Base-by-base conservation (phyloP, 2,797 vertebrate genomes). In the Esox lucius region DNA sequence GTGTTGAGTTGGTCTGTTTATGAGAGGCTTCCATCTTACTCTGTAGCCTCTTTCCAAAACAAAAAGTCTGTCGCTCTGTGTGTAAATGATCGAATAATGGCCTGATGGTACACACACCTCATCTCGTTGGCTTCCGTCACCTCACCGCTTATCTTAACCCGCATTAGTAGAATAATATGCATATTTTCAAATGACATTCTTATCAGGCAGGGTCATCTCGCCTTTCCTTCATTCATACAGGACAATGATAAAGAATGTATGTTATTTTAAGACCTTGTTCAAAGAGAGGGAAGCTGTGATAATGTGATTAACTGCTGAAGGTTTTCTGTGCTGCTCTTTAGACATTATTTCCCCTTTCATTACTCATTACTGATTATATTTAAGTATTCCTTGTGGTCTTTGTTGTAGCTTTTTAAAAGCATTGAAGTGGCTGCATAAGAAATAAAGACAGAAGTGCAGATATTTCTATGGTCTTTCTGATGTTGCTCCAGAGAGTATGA, bases 81-180 rank as follows among this genome's bases (percentile, higher is more conserved):
- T 87, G 75, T 39, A 24, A 86, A 86, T 87, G 85, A 82, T 86
- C 87, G 89, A 88, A 88, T 89, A 90, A 89, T 89, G 88, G 90
- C 81, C 87, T 87, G 83, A 70, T 80, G 79, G 76, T 85, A 88
- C 71, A 51, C 61, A 73, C 68, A 66, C 28, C 82, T 87, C 83
- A 90, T 85, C 87, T 91, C 87, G 91, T 91, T 93, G 89, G 87
- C 89, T 89, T 87, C 79, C 86, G 87, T 91, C 85, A 85, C 84
- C 80, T 71, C 85, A 83, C 80, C 80, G 78, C 80, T 90, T 88
- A 91, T 93, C 89, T 87, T 81, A 79, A 87, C 82, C 83, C 88
- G 81, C 86, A 86, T 85, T 85, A 81, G 79, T 75, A 89, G 85
- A 90, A 89, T 90, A 91, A 89, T 90, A 86, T 89, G 89, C 83